Base-by-base conservation (phyloP, 2,113 vertebrate species). In the Dromas ardeola region DNA sequence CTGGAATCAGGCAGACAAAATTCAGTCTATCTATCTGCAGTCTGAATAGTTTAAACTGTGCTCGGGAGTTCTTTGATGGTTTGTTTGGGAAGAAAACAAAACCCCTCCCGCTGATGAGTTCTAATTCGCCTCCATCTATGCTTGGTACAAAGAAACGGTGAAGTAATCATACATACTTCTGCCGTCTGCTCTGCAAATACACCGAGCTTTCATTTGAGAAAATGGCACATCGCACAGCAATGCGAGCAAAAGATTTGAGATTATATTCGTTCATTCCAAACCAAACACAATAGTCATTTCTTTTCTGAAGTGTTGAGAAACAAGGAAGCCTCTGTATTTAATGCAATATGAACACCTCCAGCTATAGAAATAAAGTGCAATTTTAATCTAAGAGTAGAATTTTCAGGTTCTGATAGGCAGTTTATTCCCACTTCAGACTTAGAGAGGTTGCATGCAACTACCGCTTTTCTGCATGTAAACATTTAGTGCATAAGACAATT, bases 151-250 rank as follows among this genome's bases (percentile, higher is more conserved):
- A 96, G 95, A 69, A 96, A 49, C 1, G 10, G 78, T 86, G 93
- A 90, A 89, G 88, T 87, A 95, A 95, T 97, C 93, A 93, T 34
- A 94, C 77, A 89, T 19, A 53, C 47, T 70, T 96, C 97, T 94
- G 66, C 49, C 14, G 32, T 21, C 59, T 81, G 78, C 86, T 81
- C 96, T 90, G 77, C 58, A 62, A 94, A 94, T 32, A 67, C 67
- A 84, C 80, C 9, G 27, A 78, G 86, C 80, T 81, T 80, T 95
- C 92, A 53, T 71, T 69, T 81, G 67, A 96, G 94, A 96, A 96
- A 97, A 97, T 93, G 80, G 88, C 69, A 93, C 66, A 50, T 76
- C 93, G 90, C 65, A 85, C 52, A 93, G 55, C 83, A 83, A 96
- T 73, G 88, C 79, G 90, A 83, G 94, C 62, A 96, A 95, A 96